These are phyloP conservation scores for Myiozetetes cayanensis DNA, from an alignment of 2,113 vertebrate genomes.

Conservation along the genomic window DNA sequence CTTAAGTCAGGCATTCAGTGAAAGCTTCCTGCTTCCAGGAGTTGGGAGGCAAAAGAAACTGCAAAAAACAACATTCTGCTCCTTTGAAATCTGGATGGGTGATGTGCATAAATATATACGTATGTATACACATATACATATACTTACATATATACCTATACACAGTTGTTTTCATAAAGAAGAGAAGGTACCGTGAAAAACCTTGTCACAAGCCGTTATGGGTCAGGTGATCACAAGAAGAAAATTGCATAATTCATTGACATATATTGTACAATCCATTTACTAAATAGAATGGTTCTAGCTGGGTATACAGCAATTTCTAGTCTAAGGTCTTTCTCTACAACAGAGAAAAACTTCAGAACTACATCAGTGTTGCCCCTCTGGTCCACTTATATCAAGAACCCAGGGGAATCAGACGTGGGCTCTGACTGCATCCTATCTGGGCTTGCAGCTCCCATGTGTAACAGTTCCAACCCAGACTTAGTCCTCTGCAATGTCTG, in stretches of 20 bases:
- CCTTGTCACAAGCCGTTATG: neutral
- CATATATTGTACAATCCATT: neutral
- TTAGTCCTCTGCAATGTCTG: neutral
- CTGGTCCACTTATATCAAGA: neutral
- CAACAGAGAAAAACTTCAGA: neutral
- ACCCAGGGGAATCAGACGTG: neutral
- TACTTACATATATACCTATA: neutral
- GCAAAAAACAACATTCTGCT: neutral
- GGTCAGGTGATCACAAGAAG: neutral
- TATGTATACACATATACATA: neutral
- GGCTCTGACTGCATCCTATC: neutral
- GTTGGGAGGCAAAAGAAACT: neutral
- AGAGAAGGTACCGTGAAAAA: neutral
- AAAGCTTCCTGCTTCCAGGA: neutral
- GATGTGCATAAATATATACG: neutral
- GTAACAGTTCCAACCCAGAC: neutral
- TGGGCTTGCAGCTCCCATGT: neutral
- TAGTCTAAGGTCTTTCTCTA: neutral
- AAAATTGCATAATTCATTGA: neutral
- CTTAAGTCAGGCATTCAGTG: neutral
- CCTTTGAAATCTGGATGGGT: neutral
- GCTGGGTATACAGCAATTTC: neutral
- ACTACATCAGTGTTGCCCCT: neutral
- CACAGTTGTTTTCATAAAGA: neutral
- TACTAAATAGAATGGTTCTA: neutral